These are phyloP conservation scores for Anoncus sp. DNA, from an alignment of 2,888 invertebrate species.

Conservation along the genomic window DNA sequence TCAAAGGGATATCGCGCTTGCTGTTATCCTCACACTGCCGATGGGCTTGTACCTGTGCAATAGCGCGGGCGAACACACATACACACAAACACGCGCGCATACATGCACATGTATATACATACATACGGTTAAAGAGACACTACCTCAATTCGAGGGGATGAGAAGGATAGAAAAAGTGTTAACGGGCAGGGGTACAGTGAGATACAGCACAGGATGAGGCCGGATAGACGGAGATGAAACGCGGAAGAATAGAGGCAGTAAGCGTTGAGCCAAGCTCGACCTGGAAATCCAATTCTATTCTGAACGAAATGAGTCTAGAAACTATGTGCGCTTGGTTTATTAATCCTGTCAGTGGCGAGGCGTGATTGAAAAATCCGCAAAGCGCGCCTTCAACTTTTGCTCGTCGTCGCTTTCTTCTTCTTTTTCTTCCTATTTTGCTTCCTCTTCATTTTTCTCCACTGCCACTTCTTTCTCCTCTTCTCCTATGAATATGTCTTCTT, in stretches of 20 bases:
- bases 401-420: constrained; percentile 10
- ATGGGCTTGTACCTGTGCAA: constrained; percentile 30
- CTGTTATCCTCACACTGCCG: constrained; percentile 62
- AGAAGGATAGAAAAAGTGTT: constrained; percentile 59
- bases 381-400: constrained; percentile 65
- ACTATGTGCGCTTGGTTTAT: constrained; percentile 76
- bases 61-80: no score
- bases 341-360: constrained; percentile 78
- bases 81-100: constrained; percentile 47
- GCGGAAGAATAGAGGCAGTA: constrained; percentile 35
- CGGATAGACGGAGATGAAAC: constrained; percentile 44
- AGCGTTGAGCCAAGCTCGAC: constrained; percentile 65
- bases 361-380: constrained; percentile 80
- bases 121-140: constrained; percentile 25
- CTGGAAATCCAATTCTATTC: constrained; percentile 82
- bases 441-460: constrained; percentile 1
- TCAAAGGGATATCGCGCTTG: constrained; percentile 77
- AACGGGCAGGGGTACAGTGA: constrained; percentile 59
- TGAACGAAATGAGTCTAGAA: constrained; percentile 80
- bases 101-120: constrained; percentile 48
- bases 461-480: constrained; percentile 2
- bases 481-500: constrained; percentile 32
- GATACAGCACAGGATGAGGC: constrained; percentile 42
- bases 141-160: constrained; percentile 33
- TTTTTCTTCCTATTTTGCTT: not conserved